Evolutionary conservation across 2,797 vertebrate genomes (phyloP).

Genomic region (Myripristis murdjan): DNA sequence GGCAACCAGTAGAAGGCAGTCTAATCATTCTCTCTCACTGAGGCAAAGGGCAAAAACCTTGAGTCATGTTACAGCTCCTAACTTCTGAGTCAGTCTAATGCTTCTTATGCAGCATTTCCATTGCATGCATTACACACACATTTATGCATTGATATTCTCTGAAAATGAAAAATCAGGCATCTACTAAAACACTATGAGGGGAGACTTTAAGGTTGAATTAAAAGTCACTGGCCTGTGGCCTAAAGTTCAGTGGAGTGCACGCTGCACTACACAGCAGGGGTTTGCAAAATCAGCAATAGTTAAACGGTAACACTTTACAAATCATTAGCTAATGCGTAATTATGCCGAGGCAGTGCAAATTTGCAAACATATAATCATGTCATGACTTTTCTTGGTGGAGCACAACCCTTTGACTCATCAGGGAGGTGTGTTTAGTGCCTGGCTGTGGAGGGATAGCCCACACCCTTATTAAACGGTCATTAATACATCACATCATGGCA

Average conservation of each 20-base stretch:
- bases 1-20: conserved; percentile 48
- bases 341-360: too few relatives aligned
- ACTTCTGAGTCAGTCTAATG: conserved; percentile 1
- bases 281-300: not conserved
- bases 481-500: too few relatives aligned
- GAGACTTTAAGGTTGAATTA: conserved; percentile 15
- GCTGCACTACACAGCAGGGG: not conserved
- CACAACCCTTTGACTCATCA: too few relatives aligned
- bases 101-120: conserved; percentile 15
- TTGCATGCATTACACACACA: conserved; percentile 9
- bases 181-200: conserved; percentile 22
- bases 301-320: too few relatives aligned
- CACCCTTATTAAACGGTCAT: too few relatives aligned
- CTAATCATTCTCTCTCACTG: conserved; percentile 16
- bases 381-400: too few relatives aligned
- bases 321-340: too few relatives aligned
- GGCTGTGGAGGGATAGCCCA: too few relatives aligned
- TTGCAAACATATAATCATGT: too few relatives aligned
- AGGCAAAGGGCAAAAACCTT: too few relatives aligned
- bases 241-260: conserved; percentile 9
- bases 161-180: conserved; percentile 10
- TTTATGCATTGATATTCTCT: conserved; percentile 5
- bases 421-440: too few relatives aligned
- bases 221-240: conserved; percentile 6
- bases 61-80: not conserved